Percentiles rank a stretch among this genome's conserved stretches.
phyloP scores from a whole-genome alignment of 2,113 vertebrate genomes.

The Etia nguti region DNA sequence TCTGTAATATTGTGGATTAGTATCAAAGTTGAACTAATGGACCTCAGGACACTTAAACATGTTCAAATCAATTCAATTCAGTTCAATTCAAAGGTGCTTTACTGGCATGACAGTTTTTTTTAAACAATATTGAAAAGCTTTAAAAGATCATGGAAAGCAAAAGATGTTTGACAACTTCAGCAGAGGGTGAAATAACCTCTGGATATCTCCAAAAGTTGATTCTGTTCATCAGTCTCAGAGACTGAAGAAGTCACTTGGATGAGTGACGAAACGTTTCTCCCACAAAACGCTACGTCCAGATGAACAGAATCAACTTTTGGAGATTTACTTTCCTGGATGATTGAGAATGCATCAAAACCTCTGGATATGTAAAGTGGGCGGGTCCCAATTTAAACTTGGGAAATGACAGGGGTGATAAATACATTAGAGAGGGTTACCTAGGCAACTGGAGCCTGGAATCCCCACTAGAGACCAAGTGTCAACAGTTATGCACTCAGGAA shows the following conservation, averaged over 20 bases:
- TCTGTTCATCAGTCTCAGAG: too few species aligned
- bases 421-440: not conserved
- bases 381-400: not conserved
- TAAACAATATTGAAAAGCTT: not conserved
- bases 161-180: not conserved
- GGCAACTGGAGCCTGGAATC: not conserved
- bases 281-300: too few species aligned
- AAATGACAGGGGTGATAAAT: not conserved
- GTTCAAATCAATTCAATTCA: not conserved
- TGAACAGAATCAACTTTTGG: too few species aligned
- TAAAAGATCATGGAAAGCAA: not conserved
- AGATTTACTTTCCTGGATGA: too few species aligned
- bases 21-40: not conserved
- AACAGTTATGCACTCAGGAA: not conserved
- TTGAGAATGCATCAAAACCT: too few species aligned
- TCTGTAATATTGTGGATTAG: not conserved
- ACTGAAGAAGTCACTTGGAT: too few species aligned
- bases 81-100: not conserved
- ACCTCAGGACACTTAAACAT: not conserved
- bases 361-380: not conserved
- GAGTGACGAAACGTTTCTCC: too few species aligned
- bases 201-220: too few species aligned
- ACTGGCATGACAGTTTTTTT: not conserved
- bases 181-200: not conserved
- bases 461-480: not conserved